phyloP scores from a whole-genome alignment of 2,113 vertebrate genomes.

The Speoplatyrhinus poulsoni region DNA sequence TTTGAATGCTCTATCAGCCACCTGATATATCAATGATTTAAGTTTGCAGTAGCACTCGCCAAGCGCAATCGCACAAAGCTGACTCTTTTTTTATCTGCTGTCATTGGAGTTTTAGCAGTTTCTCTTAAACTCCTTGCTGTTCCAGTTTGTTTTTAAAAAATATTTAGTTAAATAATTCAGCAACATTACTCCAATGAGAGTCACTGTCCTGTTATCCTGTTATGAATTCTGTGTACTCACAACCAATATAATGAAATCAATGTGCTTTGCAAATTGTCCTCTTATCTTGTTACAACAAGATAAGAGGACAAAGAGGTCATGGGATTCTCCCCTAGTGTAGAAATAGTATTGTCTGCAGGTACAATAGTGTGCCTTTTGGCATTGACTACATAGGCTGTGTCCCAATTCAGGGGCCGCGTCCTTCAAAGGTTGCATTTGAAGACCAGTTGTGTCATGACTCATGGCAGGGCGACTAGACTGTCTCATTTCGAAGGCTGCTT shows the following conservation, averaged over 20 bases:
- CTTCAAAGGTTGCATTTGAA: no score
- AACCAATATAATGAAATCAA: slow-evolving; percentile 1
- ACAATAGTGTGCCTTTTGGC: not conserved
- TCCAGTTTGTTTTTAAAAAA: slow-evolving; percentile 20
- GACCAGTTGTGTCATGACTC: no score
- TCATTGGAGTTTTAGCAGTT: slow-evolving; percentile 39
- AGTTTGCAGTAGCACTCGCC: slow-evolving; percentile 42
- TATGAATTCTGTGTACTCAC: not conserved
- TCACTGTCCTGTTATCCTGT: slow-evolving; percentile 14
- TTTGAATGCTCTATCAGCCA: slow-evolving; percentile 53
- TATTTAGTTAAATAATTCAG: slow-evolving; percentile 44
- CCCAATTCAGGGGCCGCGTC: no score
- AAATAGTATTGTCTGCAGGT: not conserved
- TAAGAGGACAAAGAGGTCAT: not conserved
- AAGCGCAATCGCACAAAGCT: slow-evolving; percentile 38
- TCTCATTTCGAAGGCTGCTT: no score
- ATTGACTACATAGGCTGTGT: not conserved
- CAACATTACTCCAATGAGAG: slow-evolving; percentile 32
- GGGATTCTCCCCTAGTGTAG: not conserved
- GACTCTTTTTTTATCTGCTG: slow-evolving; percentile 43
- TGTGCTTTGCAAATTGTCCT: slow-evolving; percentile 17
- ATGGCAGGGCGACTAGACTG: no score
- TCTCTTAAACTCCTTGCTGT: slow-evolving; percentile 32
- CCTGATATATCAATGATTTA: slow-evolving; percentile 58
- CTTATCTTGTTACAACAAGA: not conserved